Base-by-base conservation (phyloP, 23 tunicate species). In the Aplidium turbinatum region DNA sequence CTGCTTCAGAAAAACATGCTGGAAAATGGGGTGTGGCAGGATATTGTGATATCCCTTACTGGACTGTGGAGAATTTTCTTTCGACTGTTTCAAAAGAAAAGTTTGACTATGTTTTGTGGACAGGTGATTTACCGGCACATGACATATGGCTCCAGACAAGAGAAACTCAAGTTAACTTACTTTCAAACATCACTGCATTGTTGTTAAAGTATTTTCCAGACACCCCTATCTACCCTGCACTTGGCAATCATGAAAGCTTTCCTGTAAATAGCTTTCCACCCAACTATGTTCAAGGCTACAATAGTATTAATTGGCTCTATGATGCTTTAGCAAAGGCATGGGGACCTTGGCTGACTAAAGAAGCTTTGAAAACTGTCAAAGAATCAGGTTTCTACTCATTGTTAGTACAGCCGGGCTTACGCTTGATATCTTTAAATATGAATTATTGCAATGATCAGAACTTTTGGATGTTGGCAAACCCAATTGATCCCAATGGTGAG, bases 201-300 rank as follows among this genome's bases (percentile, higher is more conserved):
- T 58, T 91, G 21, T 36, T 78, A 0, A 55, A 91, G 33, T 84
- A 91, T 55, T 81, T 93, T 42, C 98, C 93, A 0, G 61, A 76
- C 26, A 93, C 93, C 24, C 84, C 78, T 0, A 45, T 93, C n/a
- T 93, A 68, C 40, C 93, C 98, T 3, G 80, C 93, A 0, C 77
- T 93, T 22, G 98, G 98, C 11, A 93, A 93, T 72, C 98, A 93
- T 65, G 98, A 93, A 76, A 86, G 98, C 35, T 74, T 33, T 51
- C 98, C 98, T 21, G 98, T 93, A 20, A 93, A 93, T 35, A 86
- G 80, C 57, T 93, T 93, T 54, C 98, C 98, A 3, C 93, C 93
- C 21, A 35, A 61, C 27, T 93, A 93, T 67, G 76, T 91, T 1
- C 72, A 36, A 5, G 83, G 78, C 0, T 56, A 50, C 53, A 79